Evolutionary conservation across 2,113 vertebrate genomes (phyloP), one percentile per base, ranked within the genome.

Genomic region (Pleuronectes platessa): DNA sequence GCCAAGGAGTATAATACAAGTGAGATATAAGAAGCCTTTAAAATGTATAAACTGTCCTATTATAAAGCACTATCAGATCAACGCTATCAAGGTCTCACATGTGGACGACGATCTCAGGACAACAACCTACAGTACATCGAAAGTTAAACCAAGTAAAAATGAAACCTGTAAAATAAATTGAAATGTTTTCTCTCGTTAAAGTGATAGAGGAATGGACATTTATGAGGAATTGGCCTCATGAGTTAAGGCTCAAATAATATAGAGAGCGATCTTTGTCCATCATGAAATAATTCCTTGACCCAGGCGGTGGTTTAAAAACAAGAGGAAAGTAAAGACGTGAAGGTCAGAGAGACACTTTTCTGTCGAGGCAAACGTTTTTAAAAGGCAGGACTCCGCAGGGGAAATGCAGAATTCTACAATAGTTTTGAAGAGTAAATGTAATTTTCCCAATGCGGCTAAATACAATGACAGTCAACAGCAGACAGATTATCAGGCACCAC

Each of bases 401-500:
- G 15, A 27, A 59, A 7, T 13, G 3, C 3, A 27, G 4, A 7
- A n/a, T 42, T 62, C 5, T 15, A 21, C 18, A n/a, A 12, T 18
- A 61, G 21, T 45, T 72, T 68, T 59, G 24, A 76, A 78, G 27
- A 51, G 35, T 18, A 20, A 35, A 56, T 68, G 37, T 26, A 12
- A 73, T 76, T 72, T 66, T 66, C 40, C 71, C 61, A 47, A 8
- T 45, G 26, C 26, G 18, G 37, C 68, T 14, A 17, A 14, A 45
- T 18, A 59, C 51, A 76, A 15, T 59, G 49, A 23, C 61, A 76
- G 61, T 79, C 54, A 65, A 12, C 68, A 81, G 69, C 67, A 53
- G 54, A 58, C 42, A 70, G 51, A 83, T 83, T 82, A 78, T 84
- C 71, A 76, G 66, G 24, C 65, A 76, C 42, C 76, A 70, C 42